Evolutionary conservation across 2,797 vertebrate species (phyloP).

Genomic region (Smutsia gigantea): DNA sequence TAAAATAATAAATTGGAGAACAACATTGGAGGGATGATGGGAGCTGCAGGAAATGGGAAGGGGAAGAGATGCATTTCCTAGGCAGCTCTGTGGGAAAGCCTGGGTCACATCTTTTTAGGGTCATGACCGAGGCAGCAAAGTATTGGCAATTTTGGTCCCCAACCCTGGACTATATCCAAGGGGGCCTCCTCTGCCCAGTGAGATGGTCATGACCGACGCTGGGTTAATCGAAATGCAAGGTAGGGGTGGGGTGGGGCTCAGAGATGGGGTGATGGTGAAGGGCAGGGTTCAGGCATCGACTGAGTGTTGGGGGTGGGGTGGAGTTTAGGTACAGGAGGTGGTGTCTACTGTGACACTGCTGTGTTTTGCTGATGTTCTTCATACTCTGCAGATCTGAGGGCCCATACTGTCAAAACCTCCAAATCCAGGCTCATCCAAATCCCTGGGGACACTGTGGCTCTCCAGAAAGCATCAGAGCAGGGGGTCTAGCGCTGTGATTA

Average conservation of each 20-base stretch:
- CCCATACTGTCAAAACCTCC: neutral
- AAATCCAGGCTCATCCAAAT: neutral
- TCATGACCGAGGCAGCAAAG: neutral
- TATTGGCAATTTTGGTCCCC: neutral
- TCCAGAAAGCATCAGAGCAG: neutral
- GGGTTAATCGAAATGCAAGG: neutral
- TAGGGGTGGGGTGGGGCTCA: neutral
- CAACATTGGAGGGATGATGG: neutral
- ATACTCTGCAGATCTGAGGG: neutral
- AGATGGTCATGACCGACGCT: neutral
- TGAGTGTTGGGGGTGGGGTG: neutral
- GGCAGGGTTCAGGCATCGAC: neutral
- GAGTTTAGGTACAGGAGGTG: neutral
- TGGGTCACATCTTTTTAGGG: neutral
- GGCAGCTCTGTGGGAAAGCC: neutral
- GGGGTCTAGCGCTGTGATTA: neutral
- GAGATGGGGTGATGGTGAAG: fast-evolving
- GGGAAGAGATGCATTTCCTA: neutral
- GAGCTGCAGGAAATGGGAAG: neutral
- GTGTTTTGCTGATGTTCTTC: neutral
- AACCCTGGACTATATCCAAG: neutral
- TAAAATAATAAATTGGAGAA: conserved; percentile 78
- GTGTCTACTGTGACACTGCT: neutral
- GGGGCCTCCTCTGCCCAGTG: neutral
- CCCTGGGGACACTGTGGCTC: neutral